Base-by-base conservation (phyloP, 2,797 vertebrate genomes). In the Loriculus beryllinus region DNA sequence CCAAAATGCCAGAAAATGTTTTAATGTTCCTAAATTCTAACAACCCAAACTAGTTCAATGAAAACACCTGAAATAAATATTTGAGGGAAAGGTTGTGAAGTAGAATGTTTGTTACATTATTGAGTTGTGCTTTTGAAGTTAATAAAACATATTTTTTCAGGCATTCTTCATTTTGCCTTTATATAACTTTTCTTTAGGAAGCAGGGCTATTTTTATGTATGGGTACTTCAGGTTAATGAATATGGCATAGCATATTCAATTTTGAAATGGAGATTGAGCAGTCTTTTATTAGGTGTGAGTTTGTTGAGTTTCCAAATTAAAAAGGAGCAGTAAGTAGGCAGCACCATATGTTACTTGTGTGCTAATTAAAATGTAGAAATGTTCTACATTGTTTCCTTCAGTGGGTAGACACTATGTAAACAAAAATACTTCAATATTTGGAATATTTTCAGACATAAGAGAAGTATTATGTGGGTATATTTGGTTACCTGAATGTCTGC, bases 371-470 rank as follows among this genome's bases (percentile, higher is more conserved):
- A 49, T 40, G 35, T 57, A 92, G 67, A 91, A 74, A 54, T 57
- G 29, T 65, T 92, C 39, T 83, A 39, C 33, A 11, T 56, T 78
- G 29, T 86, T 91, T 60, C 52, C 19, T 82, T 85, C 48, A 91
- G 87, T 71, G 63, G 39, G 18, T 57, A 78, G 83, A 76, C 54
- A 42, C 33, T 76, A 9, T 85, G 25, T 85, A 90, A 90, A 49
- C 81, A 93, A 86, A 95, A 90, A 63, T 6, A 86, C 45, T 83
- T n/a, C 86, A 90, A 86, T 83, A 90, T 88, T 90, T 93, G 57
- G 77, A 84, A 75, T 39, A n/a, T 79, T 96, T 95, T 95, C 48
- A 83, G 77, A 56, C n/a, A 47, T 33, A 68, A 63, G 40, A 74
- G 19, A 74, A 82, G 51, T 84, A 57, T 16, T 81, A 1, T 64